Conservation (phyloP, 2,888 invertebrate genomes). For the Argyresthia goedartella region DNA sequence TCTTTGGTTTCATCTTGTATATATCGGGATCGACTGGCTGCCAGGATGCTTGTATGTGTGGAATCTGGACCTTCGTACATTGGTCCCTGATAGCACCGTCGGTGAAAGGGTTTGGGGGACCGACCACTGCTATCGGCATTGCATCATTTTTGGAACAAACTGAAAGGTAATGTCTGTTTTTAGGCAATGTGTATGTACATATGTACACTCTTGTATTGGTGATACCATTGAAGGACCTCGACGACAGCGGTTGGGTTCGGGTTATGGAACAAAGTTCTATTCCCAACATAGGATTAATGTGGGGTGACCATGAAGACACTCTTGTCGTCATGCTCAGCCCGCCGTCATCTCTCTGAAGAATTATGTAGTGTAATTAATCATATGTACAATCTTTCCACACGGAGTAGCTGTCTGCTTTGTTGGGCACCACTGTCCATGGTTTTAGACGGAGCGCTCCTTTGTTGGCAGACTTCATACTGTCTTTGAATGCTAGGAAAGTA, state of each 20-base stretch:
- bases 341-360: too few species aligned
- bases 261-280: too few species aligned
- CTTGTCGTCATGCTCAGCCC: too few species aligned
- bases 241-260: too few species aligned
- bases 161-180: background rate
- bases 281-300: too few species aligned
- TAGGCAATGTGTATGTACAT: too few species aligned
- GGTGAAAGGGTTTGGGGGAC: slow-evolving; percentile 46
- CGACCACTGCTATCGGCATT: slow-evolving; percentile 31
- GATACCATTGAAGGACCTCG: too few species aligned
- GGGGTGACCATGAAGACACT: too few species aligned
- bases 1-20: slow-evolving; percentile 13
- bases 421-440: slow-evolving; percentile 31
- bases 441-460: slow-evolving; percentile 26
- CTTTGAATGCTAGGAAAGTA: slow-evolving; percentile 42
- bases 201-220: too few species aligned
- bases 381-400: slow-evolving; percentile 50
- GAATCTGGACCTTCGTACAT: slow-evolving; percentile 42
- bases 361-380: slow-evolving; percentile 2
- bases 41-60: slow-evolving; percentile 57
- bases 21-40: slow-evolving; percentile 39
- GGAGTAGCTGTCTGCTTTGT: slow-evolving; percentile 42
- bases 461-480: slow-evolving; percentile 36
- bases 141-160: slow-evolving; percentile 1
- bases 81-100: slow-evolving; percentile 48